Evolutionary conservation across 2,113 vertebrate genomes (phyloP), one percentile per base, ranked within the genome.

Genomic region (Peromyscus californicus): DNA sequence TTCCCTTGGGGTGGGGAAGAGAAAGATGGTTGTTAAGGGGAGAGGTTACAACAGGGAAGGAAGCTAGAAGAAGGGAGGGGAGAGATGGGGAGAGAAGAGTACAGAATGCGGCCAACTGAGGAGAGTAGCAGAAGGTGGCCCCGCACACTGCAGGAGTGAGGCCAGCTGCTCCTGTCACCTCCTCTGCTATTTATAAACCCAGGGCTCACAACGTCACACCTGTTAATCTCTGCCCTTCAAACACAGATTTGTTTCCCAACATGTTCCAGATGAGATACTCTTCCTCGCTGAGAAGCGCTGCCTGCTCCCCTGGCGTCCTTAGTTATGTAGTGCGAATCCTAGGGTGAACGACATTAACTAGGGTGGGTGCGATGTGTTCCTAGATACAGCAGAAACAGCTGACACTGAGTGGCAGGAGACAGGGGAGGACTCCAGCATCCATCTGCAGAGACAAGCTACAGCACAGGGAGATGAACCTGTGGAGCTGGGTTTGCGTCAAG

Each of bases 171-270:
- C 96, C 91, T 59, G 59, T 80, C 94, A 90, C 95, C 95, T 95
- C 45, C 72, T 82, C 90, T 36, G 92, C 95, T 96, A 95, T 94
- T 96, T 93, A 97, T 95, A 94, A 3, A 75, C 78, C 29, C 31
- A 0, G 15, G 89, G 94, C 86, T 89, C 95, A 39, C 76, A 95
- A 39, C 92, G 22, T 76, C 80, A 94, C 67, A 93, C 95, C 94
- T 97, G 91, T 61, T 83, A 88, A 31, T 91, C 67, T 91, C 95
- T 96, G 97, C 82, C 97, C 96, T 98, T 98, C 94, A 96, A 85
- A 92, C 29, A 45, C n/a, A 61, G 12, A 90, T 89, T 89, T 85
- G 94, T 94, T 93, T 93, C 36, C 79, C 70, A 89, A 89, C 91
- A 90, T 94, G 70, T 96, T 95, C 42, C 59, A 65, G 39, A 65